Conservation (phyloP, 2,888 invertebrate species). For the Fragum whitleyi region DNA sequence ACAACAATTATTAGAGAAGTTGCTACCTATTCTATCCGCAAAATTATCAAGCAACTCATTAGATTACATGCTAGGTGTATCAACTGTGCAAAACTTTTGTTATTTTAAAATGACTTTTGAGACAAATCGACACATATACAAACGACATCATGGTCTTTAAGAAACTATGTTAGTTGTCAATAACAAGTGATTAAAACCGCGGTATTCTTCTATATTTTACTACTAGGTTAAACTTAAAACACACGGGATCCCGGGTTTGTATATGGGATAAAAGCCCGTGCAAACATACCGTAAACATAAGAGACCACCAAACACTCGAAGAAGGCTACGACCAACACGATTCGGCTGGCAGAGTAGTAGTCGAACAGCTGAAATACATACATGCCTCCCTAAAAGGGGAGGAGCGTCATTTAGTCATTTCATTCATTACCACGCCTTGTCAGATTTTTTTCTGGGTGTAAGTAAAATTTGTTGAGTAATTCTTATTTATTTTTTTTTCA, state of each 20-base stretch:
- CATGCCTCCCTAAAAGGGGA: constrained; percentile 88
- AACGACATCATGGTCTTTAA: no score
- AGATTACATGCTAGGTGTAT: background rate
- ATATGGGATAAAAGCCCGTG: constrained; percentile 11
- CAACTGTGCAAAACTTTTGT: background rate
- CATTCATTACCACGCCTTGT: background rate
- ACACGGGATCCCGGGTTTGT: constrained; percentile 14
- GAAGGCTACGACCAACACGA: constrained; percentile 88
- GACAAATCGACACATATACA: no score
- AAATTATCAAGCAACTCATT: no score
- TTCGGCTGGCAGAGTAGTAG: constrained; percentile 89
- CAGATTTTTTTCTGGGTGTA: no score
- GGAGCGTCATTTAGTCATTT: constrained; percentile 39
- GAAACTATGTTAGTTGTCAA: background rate
- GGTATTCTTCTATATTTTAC: background rate
- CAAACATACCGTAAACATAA: constrained; percentile 90
- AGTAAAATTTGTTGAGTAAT: no score
- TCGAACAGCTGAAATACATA: constrained; percentile 89
- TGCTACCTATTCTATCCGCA: no score
- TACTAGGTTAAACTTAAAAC: constrained; percentile 1
- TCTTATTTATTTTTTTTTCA: no score
- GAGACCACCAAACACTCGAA: constrained; percentile 92
- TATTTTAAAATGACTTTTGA: background rate
- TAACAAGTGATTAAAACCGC: background rate
- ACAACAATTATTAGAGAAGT: no score